Conservation (phyloP, 30 jellyfish, hydroid and myxozoan genomes). For the Cassiopea andromeda region DNA sequence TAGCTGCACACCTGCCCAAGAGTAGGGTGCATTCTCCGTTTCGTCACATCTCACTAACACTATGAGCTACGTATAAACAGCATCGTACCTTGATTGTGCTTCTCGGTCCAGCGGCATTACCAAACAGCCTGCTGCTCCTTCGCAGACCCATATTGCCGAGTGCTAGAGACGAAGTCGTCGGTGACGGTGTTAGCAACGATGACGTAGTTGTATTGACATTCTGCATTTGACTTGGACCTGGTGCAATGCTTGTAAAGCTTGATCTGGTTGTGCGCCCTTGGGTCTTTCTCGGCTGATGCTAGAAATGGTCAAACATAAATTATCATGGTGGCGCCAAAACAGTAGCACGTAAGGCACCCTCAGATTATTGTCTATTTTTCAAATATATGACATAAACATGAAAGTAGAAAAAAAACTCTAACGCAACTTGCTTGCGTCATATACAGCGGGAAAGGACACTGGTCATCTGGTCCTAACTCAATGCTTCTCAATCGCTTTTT, state of each 20-base stretch:
- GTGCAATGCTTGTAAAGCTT: slow-evolving; percentile 59
- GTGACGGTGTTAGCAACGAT: slow-evolving; percentile 70
- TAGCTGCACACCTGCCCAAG: too few species aligned
- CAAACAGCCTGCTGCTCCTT: slow-evolving; percentile 93
- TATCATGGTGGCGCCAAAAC: not conserved
- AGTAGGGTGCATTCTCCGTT: too few species aligned
- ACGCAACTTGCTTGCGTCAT: too few species aligned
- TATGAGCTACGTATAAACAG: too few species aligned
- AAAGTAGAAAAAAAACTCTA: too few species aligned
- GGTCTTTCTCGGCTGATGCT: slow-evolving; percentile 38
- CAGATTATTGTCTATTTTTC: too few species aligned
- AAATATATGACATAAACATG: too few species aligned
- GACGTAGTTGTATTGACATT: slow-evolving; percentile 60
- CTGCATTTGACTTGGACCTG: slow-evolving; percentile 71
- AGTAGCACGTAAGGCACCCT: too few species aligned
- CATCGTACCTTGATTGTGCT: slow-evolving; percentile 44
- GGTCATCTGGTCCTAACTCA: too few species aligned
- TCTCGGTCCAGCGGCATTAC: slow-evolving; percentile 49
- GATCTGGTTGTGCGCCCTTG: slow-evolving; percentile 72
- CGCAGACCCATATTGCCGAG: slow-evolving; percentile 64
- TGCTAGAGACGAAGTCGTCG: slow-evolving; percentile 67
- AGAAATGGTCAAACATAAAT: not conserved
- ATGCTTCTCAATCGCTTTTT: too few species aligned
- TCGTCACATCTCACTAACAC: too few species aligned
- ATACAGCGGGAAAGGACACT: too few species aligned